Conservation (phyloP, 2,888 invertebrate species). For the Andrena flavipes region DNA sequence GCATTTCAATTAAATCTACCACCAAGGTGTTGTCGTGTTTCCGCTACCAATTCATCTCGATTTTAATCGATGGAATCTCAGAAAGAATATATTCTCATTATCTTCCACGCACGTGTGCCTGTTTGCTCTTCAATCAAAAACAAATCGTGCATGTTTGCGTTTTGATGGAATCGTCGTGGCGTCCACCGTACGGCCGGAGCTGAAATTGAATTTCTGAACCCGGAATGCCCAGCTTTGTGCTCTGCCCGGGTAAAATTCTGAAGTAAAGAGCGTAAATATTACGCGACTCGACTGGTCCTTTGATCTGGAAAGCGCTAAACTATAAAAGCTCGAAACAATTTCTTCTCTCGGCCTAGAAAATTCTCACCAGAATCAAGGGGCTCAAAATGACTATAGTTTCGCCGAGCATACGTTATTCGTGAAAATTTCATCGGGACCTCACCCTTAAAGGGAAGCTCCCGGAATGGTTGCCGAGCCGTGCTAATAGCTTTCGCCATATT, state of each 20-base stretch:
- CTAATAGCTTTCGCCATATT: constrained; percentile 36
- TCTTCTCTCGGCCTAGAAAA: not conserved
- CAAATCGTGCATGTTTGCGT: not conserved
- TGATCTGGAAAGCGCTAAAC: not conserved
- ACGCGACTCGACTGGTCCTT: not conserved
- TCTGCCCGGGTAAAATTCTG: constrained; percentile 3
- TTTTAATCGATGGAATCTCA: too few species aligned
- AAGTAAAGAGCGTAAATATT: constrained; percentile 23
- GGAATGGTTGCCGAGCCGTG: constrained; percentile 8
- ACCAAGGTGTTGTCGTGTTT: too few species aligned
- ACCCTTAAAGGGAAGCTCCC: not conserved
- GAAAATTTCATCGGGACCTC: constrained; percentile 13
- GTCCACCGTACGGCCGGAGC: not conserved
- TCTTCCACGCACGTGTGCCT: not conserved
- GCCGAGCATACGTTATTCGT: not conserved
- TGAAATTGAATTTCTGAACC: constrained; percentile 21
- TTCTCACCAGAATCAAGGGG: too few species aligned
- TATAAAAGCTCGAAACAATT: not conserved
- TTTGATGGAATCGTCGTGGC: constrained; percentile 8
- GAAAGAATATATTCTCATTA: too few species aligned
- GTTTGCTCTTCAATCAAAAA: constrained; percentile 4
- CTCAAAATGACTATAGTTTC: not conserved
- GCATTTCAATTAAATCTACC: constrained; percentile 35
- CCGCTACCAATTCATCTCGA: too few species aligned
- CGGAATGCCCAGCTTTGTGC: not conserved